Percentiles rank a stretch among this genome's conserved stretches.
phyloP scores from a whole-genome alignment of 2,888 invertebrate genomes.

The Andricus quercusramuli region DNA sequence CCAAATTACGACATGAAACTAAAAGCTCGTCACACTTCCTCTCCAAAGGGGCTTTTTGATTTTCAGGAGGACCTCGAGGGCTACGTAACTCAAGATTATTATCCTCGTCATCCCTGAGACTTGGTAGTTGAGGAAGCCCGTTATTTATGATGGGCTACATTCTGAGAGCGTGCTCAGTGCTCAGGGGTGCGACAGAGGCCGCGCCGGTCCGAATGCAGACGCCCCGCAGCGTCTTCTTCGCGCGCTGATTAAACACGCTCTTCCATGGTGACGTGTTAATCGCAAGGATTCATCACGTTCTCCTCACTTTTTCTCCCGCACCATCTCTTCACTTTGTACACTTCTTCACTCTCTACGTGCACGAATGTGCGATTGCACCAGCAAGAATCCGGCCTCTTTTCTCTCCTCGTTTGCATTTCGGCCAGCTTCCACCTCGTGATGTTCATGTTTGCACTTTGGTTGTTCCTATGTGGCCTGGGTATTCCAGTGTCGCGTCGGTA shows the following conservation, averaged over 20 bases:
- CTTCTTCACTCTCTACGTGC: slow-evolving; percentile 49
- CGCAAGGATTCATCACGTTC: slow-evolving; percentile 71
- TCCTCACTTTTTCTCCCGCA: slow-evolving; percentile 52
- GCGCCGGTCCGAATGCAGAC: slow-evolving; percentile 65
- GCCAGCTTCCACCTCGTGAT: background rate
- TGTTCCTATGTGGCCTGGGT: background rate
- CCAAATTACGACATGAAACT: background rate
- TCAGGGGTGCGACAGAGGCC: slow-evolving; percentile 50
- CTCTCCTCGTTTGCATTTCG: slow-evolving; percentile 29
- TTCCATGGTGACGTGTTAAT: slow-evolving; percentile 74
- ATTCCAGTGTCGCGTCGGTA: background rate
- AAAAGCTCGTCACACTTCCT: background rate
- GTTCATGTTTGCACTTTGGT: slow-evolving; percentile 6
- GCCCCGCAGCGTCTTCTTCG: slow-evolving; percentile 72
- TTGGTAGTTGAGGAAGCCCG: slow-evolving; percentile 60
- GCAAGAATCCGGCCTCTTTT: slow-evolving; percentile 23
- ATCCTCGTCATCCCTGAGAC: slow-evolving; percentile 66
- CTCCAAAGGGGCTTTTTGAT: slow-evolving; percentile 43
- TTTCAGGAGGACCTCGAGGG: slow-evolving; percentile 47
- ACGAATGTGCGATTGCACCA: slow-evolving; percentile 20
- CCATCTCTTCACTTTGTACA: slow-evolving; percentile 47
- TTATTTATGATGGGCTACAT: slow-evolving; percentile 68
- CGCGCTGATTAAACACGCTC: slow-evolving; percentile 74
- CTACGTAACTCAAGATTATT: slow-evolving; percentile 71
- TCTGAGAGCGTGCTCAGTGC: slow-evolving; percentile 47